Percentiles rank a stretch among this genome's conserved stretches.
These are phyloP conservation scores for Scolanthus callimorphus DNA, from an alignment of 92 coral and sea anemone species.

Conservation along the genomic window DNA sequence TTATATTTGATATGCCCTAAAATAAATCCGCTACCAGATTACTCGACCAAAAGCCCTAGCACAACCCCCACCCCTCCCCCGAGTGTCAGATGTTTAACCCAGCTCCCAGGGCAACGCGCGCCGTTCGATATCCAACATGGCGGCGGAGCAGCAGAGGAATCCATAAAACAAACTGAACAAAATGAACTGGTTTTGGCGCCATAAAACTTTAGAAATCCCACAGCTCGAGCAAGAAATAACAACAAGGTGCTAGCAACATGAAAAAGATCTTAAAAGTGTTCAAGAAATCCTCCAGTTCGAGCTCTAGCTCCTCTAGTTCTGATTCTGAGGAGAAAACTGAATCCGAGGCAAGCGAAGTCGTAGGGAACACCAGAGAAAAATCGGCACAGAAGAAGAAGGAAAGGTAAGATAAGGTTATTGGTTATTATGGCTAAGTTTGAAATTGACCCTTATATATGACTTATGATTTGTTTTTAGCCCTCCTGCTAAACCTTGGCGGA, in stretches of 20 bases:
- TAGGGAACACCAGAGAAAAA: neutral
- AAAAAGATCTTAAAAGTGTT: conserved; percentile 28
- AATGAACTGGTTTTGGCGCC: neutral
- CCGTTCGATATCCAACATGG: conserved; percentile 68
- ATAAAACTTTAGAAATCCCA: neutral
- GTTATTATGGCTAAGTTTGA: too few relatives aligned
- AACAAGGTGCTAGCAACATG: neutral
- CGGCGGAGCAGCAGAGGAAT: conserved; percentile 58
- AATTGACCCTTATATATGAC: too few relatives aligned
- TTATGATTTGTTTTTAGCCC: conserved; percentile 36
- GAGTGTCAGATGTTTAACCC: too few relatives aligned
- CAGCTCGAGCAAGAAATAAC: neutral
- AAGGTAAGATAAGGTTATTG: too few relatives aligned
- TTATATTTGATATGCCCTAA: too few relatives aligned
- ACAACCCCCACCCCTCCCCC: conserved; percentile 26
- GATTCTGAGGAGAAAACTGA: conserved; percentile 31
- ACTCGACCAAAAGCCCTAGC: too few relatives aligned
- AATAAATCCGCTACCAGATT: too few relatives aligned
- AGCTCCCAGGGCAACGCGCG: conserved; percentile 78
- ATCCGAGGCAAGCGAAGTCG: neutral
- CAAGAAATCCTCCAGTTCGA: conserved; percentile 68
- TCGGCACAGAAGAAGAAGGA: too few relatives aligned
- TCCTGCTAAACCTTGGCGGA: conserved; percentile 57
- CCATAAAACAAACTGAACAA: conserved; percentile 29
- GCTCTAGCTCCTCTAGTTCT: conserved; percentile 58